Percentiles rank a stretch among this genome's conserved stretches.
Conservation (phyloP, 1,140 invertebrate genomes). For the Watersipora subatra region DNA sequence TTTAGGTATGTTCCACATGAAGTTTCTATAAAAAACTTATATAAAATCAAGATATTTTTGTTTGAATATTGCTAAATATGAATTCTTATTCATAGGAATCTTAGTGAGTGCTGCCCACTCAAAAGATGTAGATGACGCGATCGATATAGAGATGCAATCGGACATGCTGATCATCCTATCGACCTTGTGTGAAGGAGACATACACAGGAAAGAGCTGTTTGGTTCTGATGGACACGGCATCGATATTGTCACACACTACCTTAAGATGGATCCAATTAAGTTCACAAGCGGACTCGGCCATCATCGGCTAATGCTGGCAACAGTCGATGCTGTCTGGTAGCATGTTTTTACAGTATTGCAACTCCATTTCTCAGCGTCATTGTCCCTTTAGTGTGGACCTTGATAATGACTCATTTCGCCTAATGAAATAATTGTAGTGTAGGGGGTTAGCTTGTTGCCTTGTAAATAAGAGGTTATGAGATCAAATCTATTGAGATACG, state of each 20-base stretch:
- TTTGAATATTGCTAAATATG: too few species aligned
- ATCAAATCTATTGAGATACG: too few species aligned
- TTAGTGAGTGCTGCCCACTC: not conserved
- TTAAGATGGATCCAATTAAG: conserved; percentile 28
- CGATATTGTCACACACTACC: conserved; percentile 29
- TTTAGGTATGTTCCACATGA: too few species aligned
- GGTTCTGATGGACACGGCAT: conserved; percentile 27
- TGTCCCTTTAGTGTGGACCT: too few species aligned
- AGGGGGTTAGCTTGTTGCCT: too few species aligned
- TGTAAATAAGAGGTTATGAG: too few species aligned
- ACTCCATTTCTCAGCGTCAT: too few species aligned
- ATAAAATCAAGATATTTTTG: too few species aligned
- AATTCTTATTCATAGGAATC: conserved; percentile 2
- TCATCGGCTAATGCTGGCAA: conserved; percentile 32
- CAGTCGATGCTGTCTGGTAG: conserved; percentile 38
- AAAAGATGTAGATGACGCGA: conserved; percentile 20
- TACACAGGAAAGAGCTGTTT: conserved; percentile 39
- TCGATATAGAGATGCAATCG: conserved; percentile 39
- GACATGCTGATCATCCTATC: conserved; percentile 38
- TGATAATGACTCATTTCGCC: too few species aligned
- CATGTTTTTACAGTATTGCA: too few species aligned
- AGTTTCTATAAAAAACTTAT: too few species aligned
- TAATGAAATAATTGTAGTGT: too few species aligned
- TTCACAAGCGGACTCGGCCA: conserved; percentile 35
- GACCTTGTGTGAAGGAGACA: conserved; percentile 35